phyloP scores from a whole-genome alignment of 2,797 vertebrate species.

The Zalophus californianus region DNA sequence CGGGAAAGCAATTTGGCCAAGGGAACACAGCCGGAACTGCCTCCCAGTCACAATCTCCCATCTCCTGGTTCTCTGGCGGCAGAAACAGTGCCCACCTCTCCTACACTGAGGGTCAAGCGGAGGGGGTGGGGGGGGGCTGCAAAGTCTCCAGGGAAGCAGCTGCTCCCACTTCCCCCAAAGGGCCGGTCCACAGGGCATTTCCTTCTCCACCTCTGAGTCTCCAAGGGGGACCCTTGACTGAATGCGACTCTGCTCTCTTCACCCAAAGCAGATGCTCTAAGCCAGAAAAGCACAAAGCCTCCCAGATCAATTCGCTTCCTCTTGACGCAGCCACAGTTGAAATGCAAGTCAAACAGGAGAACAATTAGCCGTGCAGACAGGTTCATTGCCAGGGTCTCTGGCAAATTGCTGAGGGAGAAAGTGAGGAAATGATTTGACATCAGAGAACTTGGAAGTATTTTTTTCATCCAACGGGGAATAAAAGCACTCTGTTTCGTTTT shows the following conservation, averaged over 20 bases:
- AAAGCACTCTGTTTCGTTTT: conserved; percentile 59
- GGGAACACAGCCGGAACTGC: accelerated
- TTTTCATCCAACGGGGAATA: conserved; percentile 35
- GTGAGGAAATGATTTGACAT: conserved; percentile 40
- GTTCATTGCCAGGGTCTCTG: conserved; percentile 53
- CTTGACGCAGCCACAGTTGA: background rate
- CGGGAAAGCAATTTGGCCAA: background rate
- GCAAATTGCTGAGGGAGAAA: background rate
- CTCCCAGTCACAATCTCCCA: background rate
- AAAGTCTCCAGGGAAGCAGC: background rate
- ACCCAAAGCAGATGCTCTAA: background rate
- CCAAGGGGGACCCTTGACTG: background rate
- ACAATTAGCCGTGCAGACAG: background rate
- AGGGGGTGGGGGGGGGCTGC: no score
- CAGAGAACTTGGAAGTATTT: conserved; percentile 35
- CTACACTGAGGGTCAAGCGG: background rate
- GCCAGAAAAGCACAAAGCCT: background rate
- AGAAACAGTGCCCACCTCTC: background rate
- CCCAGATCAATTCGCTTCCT: background rate
- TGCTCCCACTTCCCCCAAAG: background rate
- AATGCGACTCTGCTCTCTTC: background rate
- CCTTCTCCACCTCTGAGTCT: background rate
- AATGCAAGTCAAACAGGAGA: background rate
- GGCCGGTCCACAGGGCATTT: background rate
- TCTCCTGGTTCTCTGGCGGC: background rate